Percentiles rank a stretch among this genome's conserved stretches.
These are phyloP conservation scores for Cirrhinus molitorella DNA, from an alignment of 2,797 vertebrate species.

Conservation along the genomic window DNA sequence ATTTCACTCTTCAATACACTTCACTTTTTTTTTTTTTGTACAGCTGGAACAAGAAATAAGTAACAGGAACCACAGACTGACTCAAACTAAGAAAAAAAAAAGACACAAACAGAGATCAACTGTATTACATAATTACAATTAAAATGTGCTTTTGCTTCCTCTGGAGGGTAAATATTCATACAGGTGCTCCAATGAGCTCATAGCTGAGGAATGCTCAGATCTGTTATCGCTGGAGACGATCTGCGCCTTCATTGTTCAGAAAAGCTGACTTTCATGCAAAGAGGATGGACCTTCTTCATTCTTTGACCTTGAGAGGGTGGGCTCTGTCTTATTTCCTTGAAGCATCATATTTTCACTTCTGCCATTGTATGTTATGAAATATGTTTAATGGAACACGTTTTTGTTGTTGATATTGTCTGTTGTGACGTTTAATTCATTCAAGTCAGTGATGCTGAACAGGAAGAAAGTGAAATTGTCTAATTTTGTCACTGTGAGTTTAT, in stretches of 20 bases:
- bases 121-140: too few relatives aligned
- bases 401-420: neutral
- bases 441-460: neutral
- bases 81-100: too few relatives aligned
- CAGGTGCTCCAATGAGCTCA: conserved; percentile 33
- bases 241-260: neutral
- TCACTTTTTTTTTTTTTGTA: neutral
- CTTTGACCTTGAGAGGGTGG: neutral
- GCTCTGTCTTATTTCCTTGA: neutral
- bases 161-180: neutral
- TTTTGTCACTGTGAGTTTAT: too few relatives aligned
- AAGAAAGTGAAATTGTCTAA: neutral
- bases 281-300: neutral
- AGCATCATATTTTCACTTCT: neutral
- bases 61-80: too few relatives aligned
- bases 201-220: conserved; percentile 18
- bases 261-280: neutral
- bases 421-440: neutral
- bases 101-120: too few relatives aligned
- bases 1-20: neutral
- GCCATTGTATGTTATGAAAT: neutral
- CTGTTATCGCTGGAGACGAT: neutral
- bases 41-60: neutral
- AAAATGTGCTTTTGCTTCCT: too few relatives aligned
- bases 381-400: neutral